These are phyloP conservation scores for Trissolcus japonicus DNA, from an alignment of 2,888 invertebrate genomes.

Conservation along the genomic window DNA sequence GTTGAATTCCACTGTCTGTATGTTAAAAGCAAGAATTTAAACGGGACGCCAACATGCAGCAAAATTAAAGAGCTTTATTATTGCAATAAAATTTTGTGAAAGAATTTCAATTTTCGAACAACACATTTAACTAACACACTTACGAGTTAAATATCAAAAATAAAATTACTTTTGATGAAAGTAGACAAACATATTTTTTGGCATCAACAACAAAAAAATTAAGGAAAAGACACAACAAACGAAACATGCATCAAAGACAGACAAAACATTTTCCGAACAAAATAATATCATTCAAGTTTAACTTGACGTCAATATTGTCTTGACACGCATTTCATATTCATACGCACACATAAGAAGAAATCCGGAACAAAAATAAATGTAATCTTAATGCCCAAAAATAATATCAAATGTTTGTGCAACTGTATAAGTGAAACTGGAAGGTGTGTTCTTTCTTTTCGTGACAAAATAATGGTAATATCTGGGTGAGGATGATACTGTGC, in stretches of 20 bases:
- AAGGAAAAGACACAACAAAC: background rate
- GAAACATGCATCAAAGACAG: background rate
- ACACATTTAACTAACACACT: conserved; percentile 10
- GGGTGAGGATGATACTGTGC: background rate
- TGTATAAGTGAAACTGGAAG: too few relatives aligned
- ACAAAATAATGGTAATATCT: background rate
- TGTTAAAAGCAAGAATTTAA: conserved; percentile 30
- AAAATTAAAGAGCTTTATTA: conserved; percentile 43
- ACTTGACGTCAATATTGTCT: too few relatives aligned
- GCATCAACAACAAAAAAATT: background rate
- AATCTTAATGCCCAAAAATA: background rate
- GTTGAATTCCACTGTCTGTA: conserved; percentile 12
- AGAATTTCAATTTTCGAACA: conserved; percentile 7
- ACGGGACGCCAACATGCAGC: conserved; percentile 10
- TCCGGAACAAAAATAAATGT: background rate
- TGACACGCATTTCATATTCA: too few relatives aligned
- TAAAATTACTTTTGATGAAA: background rate
- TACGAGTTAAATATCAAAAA: too few relatives aligned
- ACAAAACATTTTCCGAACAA: too few relatives aligned
- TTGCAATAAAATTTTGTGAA: conserved; percentile 18
- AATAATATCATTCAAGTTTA: too few relatives aligned
- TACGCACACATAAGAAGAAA: too few relatives aligned
- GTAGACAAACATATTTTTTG: background rate
- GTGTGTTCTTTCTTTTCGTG: background rate
- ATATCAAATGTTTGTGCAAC: too few relatives aligned